phyloP scores from a whole-genome alignment of 2,888 invertebrate genomes.

The Entomobrya proxima region DNA sequence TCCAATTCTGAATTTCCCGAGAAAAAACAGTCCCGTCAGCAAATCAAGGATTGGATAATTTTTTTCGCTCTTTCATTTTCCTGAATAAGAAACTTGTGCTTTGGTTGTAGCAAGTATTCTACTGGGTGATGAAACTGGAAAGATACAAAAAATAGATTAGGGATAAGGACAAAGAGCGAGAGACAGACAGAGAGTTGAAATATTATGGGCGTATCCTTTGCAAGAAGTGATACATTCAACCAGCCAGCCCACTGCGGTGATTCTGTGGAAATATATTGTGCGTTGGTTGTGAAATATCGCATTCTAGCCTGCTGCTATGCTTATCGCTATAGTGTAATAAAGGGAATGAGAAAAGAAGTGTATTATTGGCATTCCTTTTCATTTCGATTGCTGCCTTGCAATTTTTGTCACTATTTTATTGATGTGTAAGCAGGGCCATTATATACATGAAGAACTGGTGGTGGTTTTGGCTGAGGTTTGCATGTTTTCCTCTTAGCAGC shows the following conservation, averaged over 20 bases:
- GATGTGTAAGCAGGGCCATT: slow-evolving; percentile 53
- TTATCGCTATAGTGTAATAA: neutral
- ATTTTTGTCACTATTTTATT: slow-evolving; percentile 58
- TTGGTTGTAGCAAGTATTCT: too few species aligned
- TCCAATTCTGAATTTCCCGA: neutral
- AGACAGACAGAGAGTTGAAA: slow-evolving; percentile 50
- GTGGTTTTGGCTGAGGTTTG: slow-evolving; percentile 55
- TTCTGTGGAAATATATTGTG: neutral
- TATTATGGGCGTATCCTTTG: slow-evolving; percentile 58
- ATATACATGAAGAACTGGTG: neutral
- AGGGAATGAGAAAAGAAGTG: slow-evolving; percentile 1
- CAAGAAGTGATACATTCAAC: slow-evolving; percentile 35
- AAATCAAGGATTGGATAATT: slow-evolving; percentile 52
- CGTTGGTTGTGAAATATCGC: neutral
- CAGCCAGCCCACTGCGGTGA: slow-evolving; percentile 25
- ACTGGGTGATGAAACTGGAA: slow-evolving; percentile 24
- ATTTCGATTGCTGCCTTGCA: slow-evolving; percentile 49
- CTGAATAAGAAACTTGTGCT: too few species aligned
- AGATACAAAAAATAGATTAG: slow-evolving; percentile 29
- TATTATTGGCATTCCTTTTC: slow-evolving; percentile 51
- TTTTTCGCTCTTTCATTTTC: slow-evolving; percentile 43
- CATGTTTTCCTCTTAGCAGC: slow-evolving; percentile 21
- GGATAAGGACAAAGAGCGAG: neutral
- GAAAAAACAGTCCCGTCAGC: slow-evolving; percentile 50
- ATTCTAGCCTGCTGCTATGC: neutral